A percentile compares a stretch with the other conserved stretches of the same genome.
These are phyloP conservation scores for Holothuria glaberrima DNA, from an alignment of 35 echinoderm and acorn worm species.

Conservation along the genomic window DNA sequence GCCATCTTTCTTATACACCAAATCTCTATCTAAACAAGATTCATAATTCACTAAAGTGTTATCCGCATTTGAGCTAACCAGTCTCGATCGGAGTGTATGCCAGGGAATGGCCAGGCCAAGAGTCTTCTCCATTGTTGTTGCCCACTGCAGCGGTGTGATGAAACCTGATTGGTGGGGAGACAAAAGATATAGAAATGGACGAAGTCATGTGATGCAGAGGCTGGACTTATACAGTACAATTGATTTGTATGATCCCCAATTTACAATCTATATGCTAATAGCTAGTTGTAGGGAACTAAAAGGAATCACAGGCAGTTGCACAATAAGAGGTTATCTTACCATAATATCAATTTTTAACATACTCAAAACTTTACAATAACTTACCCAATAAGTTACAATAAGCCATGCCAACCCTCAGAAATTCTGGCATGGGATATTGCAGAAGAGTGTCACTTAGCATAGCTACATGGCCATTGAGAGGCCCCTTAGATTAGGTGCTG, in stretches of 20 bases:
- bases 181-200: background rate
- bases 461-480: too few species aligned
- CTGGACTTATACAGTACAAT: too few species aligned
- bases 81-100: slow-evolving; percentile 73
- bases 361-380: too few species aligned
- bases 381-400: too few species aligned
- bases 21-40: slow-evolving; percentile 78
- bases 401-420: too few species aligned
- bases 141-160: slow-evolving; percentile 87
- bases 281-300: background rate
- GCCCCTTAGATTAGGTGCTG: too few species aligned
- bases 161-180: slow-evolving; percentile 54
- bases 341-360: too few species aligned
- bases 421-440: too few species aligned
- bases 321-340: background rate
- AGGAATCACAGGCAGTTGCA: background rate
- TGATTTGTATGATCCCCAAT: too few species aligned
- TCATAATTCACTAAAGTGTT: slow-evolving; percentile 80
- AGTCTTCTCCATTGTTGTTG: slow-evolving; percentile 81
- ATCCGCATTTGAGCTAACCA: slow-evolving; percentile 67
- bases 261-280: background rate
- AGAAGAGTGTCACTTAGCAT: too few species aligned
- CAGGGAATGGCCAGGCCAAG: slow-evolving; percentile 83
- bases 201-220: too few species aligned
- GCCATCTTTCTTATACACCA: slow-evolving; percentile 46